Percentiles rank a stretch among this genome's conserved stretches.
These are phyloP conservation scores for Coecobrya sp. DNA, from an alignment of 2,888 invertebrate genomes.

Conservation along the genomic window DNA sequence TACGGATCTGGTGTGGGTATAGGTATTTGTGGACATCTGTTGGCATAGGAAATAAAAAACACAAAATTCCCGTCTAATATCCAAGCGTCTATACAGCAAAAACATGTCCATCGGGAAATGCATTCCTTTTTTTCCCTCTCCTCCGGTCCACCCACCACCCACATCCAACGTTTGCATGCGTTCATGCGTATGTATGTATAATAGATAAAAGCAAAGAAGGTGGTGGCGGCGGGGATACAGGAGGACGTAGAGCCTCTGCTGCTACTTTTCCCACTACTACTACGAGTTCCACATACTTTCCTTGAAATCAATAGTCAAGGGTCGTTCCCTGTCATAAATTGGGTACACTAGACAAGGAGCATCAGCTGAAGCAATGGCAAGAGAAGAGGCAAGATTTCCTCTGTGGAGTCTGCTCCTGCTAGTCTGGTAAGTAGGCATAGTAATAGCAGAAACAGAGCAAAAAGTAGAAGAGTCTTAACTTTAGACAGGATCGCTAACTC, in stretches of 20 bases:
- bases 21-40: constrained; percentile 13
- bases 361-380: constrained; percentile 71
- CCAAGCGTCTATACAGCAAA: neutral
- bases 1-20: neutral
- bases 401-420: neutral
- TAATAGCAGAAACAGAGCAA: neutral
- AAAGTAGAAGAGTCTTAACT: constrained; percentile 47
- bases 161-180: neutral
- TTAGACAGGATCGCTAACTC: constrained; percentile 34
- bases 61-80: neutral
- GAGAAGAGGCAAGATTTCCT: constrained; percentile 60
- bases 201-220: neutral
- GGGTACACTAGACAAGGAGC: constrained; percentile 74
- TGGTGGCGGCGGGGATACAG: neutral
- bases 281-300: constrained; percentile 1
- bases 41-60: neutral
- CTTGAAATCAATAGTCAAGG: constrained; percentile 79
- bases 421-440: neutral
- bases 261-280: neutral
- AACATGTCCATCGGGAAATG: constrained; percentile 64
- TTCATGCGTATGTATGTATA: neutral
- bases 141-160: constrained; percentile 27
- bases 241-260: neutral
- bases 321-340: constrained; percentile 80
- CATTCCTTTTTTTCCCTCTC: constrained; percentile 20